Conservation (phyloP, 2,888 invertebrate genomes). For the Leptodirus hochenwartii region DNA sequence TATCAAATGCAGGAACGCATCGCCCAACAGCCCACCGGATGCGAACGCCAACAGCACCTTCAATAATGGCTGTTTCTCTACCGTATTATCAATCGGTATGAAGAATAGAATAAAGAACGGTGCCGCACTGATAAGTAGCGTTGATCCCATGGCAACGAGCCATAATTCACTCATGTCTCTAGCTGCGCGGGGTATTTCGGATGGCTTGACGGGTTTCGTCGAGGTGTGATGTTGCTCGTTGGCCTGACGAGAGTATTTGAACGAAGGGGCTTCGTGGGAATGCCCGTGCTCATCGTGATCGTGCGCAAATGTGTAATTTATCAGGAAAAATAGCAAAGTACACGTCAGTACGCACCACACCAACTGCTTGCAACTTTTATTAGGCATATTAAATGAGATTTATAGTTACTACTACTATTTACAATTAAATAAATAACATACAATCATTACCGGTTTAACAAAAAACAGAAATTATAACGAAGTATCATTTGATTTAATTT, state of each 20-base stretch:
- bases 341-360: background rate
- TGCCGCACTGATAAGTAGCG: slow-evolving; percentile 83
- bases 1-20: slow-evolving; percentile 96
- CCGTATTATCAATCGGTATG: slow-evolving; percentile 77
- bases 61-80: slow-evolving; percentile 67
- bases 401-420: too few relatives aligned
- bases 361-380: background rate
- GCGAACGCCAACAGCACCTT: slow-evolving; percentile 88
- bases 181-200: slow-evolving; percentile 10
- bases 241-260: slow-evolving; percentile 67
- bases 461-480: too few relatives aligned
- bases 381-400: too few relatives aligned
- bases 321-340: background rate
- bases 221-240: slow-evolving; percentile 21
- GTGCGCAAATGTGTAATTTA: slow-evolving; percentile 8
- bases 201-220: slow-evolving; percentile 11
- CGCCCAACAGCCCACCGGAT: slow-evolving; percentile 89
- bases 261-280: slow-evolving; percentile 20
- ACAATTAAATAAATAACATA: too few relatives aligned
- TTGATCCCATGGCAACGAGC: slow-evolving; percentile 74
- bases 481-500: too few relatives aligned
- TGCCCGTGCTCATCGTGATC: slow-evolving; percentile 17
- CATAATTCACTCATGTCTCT: slow-evolving; percentile 34
- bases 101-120: slow-evolving; percentile 86
- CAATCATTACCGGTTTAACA: too few relatives aligned